These are phyloP conservation scores for Resseliella maxima DNA, from an alignment of 2,888 invertebrate species.

Conservation along the genomic window DNA sequence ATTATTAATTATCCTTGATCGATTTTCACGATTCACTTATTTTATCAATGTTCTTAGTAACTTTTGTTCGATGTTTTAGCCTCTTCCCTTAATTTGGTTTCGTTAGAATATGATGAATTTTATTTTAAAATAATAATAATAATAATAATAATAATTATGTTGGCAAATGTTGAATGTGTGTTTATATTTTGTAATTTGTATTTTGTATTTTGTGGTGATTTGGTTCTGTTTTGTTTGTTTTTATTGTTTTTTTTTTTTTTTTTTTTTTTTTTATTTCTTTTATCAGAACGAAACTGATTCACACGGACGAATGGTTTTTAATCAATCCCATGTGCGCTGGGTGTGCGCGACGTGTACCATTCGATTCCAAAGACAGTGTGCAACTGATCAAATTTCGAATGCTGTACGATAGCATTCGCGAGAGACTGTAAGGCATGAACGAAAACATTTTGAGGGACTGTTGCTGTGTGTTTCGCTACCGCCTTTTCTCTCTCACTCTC, in stretches of 20 bases:
- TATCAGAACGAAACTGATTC: constrained; percentile 15
- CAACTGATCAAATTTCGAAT: constrained; percentile 55
- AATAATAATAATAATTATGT: neutral
- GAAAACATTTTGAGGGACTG: neutral
- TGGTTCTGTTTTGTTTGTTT: too few relatives aligned
- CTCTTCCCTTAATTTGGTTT: neutral
- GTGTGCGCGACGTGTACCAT: constrained; percentile 35
- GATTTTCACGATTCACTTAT: neutral
- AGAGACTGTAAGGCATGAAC: constrained; percentile 30
- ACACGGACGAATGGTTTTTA: constrained; percentile 11
- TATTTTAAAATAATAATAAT: too few relatives aligned
- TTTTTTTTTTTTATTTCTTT: neutral
- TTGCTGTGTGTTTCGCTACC: constrained; percentile 14
- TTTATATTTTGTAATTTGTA: too few relatives aligned
- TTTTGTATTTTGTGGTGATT: too few relatives aligned
- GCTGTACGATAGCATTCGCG: neutral
- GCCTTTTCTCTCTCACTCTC: neutral
- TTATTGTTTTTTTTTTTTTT: neutral
- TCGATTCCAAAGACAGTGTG: constrained; percentile 53
- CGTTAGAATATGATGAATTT: neutral
- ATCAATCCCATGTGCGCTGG: neutral
- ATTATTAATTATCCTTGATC: neutral
- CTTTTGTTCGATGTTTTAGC: neutral
- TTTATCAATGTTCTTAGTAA: neutral
- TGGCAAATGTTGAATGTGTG: neutral